phyloP scores from a whole-genome alignment of 2,113 vertebrate genomes.

The Otus sunia region DNA sequence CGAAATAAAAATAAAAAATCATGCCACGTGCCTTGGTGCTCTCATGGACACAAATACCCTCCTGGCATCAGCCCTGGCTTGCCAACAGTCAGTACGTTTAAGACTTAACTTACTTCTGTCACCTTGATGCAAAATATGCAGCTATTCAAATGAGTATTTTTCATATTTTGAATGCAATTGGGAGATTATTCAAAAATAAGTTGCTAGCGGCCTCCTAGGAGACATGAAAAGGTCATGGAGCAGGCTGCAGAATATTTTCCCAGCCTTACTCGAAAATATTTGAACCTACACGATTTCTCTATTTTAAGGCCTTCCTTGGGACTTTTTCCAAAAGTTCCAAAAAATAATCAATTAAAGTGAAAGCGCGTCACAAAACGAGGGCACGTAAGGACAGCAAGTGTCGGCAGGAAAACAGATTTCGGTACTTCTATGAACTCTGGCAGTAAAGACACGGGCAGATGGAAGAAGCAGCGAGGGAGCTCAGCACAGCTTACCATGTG shows the following conservation, averaged over 20 bases:
- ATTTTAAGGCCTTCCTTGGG: background rate
- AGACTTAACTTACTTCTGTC: background rate
- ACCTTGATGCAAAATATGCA: background rate
- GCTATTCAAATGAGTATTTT: background rate
- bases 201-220: background rate
- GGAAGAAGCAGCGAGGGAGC: slow-evolving; percentile 4
- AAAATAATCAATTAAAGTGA: background rate
- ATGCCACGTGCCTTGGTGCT: background rate
- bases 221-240: background rate
- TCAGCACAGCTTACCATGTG: background rate
- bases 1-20: background rate
- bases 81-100: background rate
- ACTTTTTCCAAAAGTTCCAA: background rate
- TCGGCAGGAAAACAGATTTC: background rate
- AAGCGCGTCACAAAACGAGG: background rate
- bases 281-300: background rate
- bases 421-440: slow-evolving; percentile 41
- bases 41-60: background rate
- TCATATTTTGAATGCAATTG: background rate
- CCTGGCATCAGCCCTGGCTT: background rate
- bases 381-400: background rate
- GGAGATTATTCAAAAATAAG: background rate
- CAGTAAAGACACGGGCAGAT: slow-evolving; percentile 6
- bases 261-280: background rate
- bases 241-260: slow-evolving; percentile 1